Percentiles rank a stretch among this genome's conserved stretches.
These are phyloP conservation scores for Thomomys bottae DNA, from an alignment of 2,113 vertebrate species.

Conservation along the genomic window DNA sequence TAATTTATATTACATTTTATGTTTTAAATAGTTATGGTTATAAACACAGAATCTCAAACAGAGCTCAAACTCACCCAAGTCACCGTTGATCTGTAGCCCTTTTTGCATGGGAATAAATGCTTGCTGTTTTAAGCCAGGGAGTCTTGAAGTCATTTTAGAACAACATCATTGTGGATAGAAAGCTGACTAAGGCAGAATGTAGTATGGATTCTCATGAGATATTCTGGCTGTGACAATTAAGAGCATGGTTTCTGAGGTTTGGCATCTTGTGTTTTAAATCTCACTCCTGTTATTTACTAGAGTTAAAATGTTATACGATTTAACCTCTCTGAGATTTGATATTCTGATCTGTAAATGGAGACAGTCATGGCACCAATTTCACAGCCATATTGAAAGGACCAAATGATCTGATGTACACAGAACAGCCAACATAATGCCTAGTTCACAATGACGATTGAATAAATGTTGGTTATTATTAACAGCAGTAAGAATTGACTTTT, in stretches of 20 bases:
- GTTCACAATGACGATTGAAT: background rate
- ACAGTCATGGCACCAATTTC: background rate
- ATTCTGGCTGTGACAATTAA: background rate
- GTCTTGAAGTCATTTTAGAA: background rate
- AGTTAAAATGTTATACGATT: background rate
- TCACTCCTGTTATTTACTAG: conserved; percentile 30
- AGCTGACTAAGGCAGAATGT: background rate
- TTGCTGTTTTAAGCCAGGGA: background rate
- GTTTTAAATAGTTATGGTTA: background rate
- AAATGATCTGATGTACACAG: background rate
- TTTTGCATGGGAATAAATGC: background rate
- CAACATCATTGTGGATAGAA: background rate
- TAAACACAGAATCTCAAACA: background rate
- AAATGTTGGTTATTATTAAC: background rate
- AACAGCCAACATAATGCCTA: background rate
- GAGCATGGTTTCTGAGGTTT: background rate
- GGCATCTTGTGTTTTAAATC: background rate
- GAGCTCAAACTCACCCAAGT: background rate
- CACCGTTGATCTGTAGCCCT: background rate
- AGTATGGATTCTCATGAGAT: background rate
- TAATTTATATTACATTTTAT: too few species aligned
- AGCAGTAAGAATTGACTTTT: conserved; percentile 9
- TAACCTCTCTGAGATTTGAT: background rate
- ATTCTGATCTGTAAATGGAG: background rate
- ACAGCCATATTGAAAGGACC: background rate